Conservation (phyloP, 2,797 vertebrate species). For the Mormyrops boulengeri region DNA sequence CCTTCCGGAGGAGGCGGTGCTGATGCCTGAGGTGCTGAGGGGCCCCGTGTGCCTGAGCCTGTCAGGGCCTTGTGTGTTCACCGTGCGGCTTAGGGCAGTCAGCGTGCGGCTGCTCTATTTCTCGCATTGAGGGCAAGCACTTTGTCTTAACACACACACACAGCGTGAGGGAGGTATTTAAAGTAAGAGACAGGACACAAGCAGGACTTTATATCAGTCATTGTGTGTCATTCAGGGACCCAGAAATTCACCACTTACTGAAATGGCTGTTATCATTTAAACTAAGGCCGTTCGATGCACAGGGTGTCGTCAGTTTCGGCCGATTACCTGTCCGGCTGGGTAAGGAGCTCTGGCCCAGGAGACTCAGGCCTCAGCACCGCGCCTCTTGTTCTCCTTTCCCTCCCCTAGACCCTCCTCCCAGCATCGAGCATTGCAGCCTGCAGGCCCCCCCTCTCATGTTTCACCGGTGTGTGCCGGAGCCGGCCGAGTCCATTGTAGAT, state of each 20-base stretch:
- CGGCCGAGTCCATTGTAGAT: not conserved
- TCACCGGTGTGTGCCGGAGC: not conserved
- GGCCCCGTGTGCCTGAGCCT: not conserved
- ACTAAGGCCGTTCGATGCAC: not conserved
- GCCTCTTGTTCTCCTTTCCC: not conserved
- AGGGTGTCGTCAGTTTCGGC: not conserved
- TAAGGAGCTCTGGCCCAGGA: not conserved
- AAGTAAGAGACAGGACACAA: not conserved
- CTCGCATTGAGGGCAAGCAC: not conserved
- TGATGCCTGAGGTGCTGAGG: not conserved
- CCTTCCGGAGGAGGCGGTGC: constrained; percentile 21
- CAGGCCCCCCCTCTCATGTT: not conserved
- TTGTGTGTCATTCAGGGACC: not conserved
- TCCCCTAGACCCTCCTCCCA: not conserved
- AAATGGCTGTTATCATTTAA: not conserved
- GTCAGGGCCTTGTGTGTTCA: not conserved
- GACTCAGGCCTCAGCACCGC: not conserved
- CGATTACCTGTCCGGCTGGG: not conserved
- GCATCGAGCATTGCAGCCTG: not conserved
- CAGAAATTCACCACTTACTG: not conserved
- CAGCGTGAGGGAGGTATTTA: not conserved
- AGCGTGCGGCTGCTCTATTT: not conserved
- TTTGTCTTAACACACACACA: not conserved
- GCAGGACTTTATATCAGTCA: not conserved
- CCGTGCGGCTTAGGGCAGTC: not conserved